These are phyloP conservation scores for Epirrhoe tristata DNA, from an alignment of 2,888 invertebrate genomes.

Conservation along the genomic window DNA sequence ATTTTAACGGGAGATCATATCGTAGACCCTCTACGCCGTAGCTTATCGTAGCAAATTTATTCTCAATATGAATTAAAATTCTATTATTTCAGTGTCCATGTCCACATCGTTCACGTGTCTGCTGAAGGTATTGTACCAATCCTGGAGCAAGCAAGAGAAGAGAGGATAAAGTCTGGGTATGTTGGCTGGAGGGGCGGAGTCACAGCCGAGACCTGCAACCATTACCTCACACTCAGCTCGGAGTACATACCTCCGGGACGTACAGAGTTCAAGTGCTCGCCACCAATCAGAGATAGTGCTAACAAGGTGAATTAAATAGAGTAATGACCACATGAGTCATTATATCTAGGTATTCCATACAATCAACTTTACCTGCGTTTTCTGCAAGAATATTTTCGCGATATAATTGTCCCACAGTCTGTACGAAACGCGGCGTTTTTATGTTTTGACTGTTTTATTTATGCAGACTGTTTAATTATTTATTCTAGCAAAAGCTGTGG, in stretches of 20 bases:
- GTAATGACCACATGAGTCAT: not conserved
- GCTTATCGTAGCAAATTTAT: constrained; percentile 7
- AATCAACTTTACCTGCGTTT: too few relatives aligned
- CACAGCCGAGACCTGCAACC: constrained; percentile 89
- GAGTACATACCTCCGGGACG: constrained; percentile 85
- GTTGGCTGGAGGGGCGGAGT: constrained; percentile 79
- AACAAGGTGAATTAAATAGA: constrained; percentile 74
- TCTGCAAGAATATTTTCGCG: too few relatives aligned
- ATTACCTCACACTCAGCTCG: constrained; percentile 86
- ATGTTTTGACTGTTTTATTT: too few relatives aligned
- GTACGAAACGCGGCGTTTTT: too few relatives aligned
- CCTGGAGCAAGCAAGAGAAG: constrained; percentile 74
- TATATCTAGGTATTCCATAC: not conserved
- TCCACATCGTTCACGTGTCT: constrained; percentile 88
- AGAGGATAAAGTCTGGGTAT: constrained; percentile 80
- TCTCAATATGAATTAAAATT: not conserved
- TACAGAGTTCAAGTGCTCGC: constrained; percentile 89
- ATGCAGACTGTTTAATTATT: constrained; percentile 20
- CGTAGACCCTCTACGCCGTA: constrained; percentile 13
- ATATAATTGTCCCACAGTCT: too few relatives aligned
- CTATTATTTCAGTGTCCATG: constrained; percentile 74
- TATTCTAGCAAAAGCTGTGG: constrained; percentile 84
- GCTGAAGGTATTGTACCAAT: constrained; percentile 83
- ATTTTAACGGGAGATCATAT: not conserved
- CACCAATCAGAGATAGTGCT: constrained; percentile 85